Percentiles rank a stretch among this genome's conserved stretches.
Evolutionary conservation across 1,140 invertebrate genomes (phyloP).

Genomic region (Chironomus tepperi): DNA sequence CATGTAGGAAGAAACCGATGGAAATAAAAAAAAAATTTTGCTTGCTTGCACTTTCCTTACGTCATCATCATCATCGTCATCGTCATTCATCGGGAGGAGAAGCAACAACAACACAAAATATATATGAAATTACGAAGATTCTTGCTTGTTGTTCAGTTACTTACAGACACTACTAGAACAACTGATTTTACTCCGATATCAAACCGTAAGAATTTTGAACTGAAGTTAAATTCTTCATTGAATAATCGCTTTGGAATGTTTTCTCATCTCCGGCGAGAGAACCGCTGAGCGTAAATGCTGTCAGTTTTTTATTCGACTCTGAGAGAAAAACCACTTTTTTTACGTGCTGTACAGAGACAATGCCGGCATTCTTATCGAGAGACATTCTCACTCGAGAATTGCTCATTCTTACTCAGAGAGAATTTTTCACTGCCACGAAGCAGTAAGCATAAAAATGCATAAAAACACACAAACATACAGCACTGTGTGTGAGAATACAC

Average conservation of each 20-base stretch:
- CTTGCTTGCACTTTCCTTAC: slow-evolving; percentile 12
- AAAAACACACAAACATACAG: too few species aligned
- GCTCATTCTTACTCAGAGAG: neutral
- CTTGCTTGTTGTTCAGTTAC: neutral
- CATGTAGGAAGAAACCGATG: neutral
- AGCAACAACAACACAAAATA: too few species aligned
- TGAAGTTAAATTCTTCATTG: neutral
- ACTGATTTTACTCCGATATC: neutral
- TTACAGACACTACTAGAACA: neutral
- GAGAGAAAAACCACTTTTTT: neutral
- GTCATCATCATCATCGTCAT: slow-evolving; percentile 7
- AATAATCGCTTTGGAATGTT: too few species aligned
- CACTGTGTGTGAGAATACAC: too few species aligned
- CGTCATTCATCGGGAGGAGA: neutral
- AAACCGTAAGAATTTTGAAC: slow-evolving; percentile 8
- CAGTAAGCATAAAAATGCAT: neutral
- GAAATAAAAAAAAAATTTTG: too few species aligned
- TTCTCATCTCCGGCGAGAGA: too few species aligned
- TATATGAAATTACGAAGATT: too few species aligned
- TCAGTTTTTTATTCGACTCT: neutral
- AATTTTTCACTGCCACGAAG: neutral
- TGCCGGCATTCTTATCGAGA: neutral
- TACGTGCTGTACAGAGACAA: too few species aligned
- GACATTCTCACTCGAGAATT: neutral
- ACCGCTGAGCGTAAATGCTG: neutral